phyloP scores from a whole-genome alignment of 1,140 invertebrate species.

The Aphelenchoides fujianensis region DNA sequence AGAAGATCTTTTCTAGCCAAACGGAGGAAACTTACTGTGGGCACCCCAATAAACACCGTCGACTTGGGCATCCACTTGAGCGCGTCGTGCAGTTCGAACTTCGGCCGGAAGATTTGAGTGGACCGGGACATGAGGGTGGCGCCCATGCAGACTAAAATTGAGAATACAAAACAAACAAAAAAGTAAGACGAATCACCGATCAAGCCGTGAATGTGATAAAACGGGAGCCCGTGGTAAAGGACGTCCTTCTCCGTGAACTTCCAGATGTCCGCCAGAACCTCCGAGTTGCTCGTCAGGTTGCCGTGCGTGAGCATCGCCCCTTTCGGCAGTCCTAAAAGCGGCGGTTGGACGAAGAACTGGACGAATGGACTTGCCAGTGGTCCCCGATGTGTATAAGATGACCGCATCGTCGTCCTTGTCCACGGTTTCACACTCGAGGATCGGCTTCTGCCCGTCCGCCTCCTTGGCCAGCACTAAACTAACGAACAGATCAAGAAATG shows the following conservation, averaged over 20 bases:
- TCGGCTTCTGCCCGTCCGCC: slow-evolving; percentile 32
- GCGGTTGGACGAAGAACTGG: background rate
- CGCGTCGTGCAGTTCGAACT: slow-evolving; percentile 55
- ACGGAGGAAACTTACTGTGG: too few species aligned
- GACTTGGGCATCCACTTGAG: slow-evolving; percentile 54
- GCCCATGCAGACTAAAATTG: slow-evolving; percentile 50
- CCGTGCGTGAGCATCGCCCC: slow-evolving; percentile 61
- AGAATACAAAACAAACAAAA: too few species aligned
- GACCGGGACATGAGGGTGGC: slow-evolving; percentile 55
- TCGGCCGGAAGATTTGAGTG: slow-evolving; percentile 52
- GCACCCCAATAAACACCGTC: slow-evolving; percentile 60
- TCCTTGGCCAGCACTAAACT: slow-evolving; percentile 44
- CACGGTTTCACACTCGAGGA: slow-evolving; percentile 51
- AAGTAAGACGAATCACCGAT: too few species aligned
- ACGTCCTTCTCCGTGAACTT: slow-evolving; percentile 40
- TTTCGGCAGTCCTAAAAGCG: slow-evolving; percentile 49
- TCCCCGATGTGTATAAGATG: slow-evolving; percentile 59
- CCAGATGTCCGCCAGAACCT: slow-evolving; percentile 50
- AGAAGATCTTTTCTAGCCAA: too few species aligned
- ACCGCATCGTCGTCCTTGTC: slow-evolving; percentile 44
- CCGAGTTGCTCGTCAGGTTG: slow-evolving; percentile 47
- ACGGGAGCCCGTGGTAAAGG: slow-evolving; percentile 47
- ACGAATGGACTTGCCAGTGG: slow-evolving; percentile 53
- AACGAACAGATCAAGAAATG: too few species aligned
- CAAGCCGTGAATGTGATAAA: slow-evolving; percentile 61